phyloP scores from a whole-genome alignment of 1,140 invertebrate genomes.

The Aphelenchoides besseyi region DNA sequence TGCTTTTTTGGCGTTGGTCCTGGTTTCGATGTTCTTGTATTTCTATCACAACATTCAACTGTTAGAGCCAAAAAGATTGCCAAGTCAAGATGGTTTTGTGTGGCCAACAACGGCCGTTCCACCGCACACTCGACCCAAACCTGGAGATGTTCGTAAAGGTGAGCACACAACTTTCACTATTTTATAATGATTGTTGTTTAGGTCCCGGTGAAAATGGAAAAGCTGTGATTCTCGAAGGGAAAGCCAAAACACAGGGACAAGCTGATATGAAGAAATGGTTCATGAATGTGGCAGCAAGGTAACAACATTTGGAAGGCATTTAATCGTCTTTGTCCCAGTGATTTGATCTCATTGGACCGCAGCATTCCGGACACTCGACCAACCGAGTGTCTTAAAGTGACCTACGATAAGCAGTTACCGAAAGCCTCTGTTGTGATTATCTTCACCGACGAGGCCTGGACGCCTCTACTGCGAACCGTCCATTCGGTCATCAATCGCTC shows the following conservation, averaged over 20 bases:
- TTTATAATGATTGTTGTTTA: conserved; percentile 16
- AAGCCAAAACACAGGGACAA: conserved; percentile 32
- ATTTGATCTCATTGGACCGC: conserved; percentile 48
- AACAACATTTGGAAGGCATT: neutral
- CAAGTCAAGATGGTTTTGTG: neutral
- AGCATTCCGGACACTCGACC: conserved; percentile 32
- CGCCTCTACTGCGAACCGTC: conserved; percentile 77
- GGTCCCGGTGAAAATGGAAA: conserved; percentile 43
- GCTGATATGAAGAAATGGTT: conserved; percentile 53
- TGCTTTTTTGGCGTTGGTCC: conserved; percentile 20
- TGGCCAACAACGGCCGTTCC: conserved; percentile 24
- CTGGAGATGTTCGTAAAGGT: conserved; percentile 4
- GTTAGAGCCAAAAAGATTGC: conserved; percentile 19
- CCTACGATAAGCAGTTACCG: conserved; percentile 35
- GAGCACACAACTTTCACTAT: conserved; percentile 28
- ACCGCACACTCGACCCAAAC: conserved; percentile 16
- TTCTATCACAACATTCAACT: conserved; percentile 19
- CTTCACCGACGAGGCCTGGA: conserved; percentile 84
- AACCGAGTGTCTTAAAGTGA: conserved; percentile 37
- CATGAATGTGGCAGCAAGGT: conserved; percentile 51
- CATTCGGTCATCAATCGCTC: conserved; percentile 81
- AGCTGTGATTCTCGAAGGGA: conserved; percentile 31
- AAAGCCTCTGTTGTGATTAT: conserved; percentile 74
- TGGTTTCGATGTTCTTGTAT: conserved; percentile 27
- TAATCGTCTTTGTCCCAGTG: conserved; percentile 18